Conservation (phyloP, 2,797 vertebrate species). For the Notolabrus celidotus region DNA sequence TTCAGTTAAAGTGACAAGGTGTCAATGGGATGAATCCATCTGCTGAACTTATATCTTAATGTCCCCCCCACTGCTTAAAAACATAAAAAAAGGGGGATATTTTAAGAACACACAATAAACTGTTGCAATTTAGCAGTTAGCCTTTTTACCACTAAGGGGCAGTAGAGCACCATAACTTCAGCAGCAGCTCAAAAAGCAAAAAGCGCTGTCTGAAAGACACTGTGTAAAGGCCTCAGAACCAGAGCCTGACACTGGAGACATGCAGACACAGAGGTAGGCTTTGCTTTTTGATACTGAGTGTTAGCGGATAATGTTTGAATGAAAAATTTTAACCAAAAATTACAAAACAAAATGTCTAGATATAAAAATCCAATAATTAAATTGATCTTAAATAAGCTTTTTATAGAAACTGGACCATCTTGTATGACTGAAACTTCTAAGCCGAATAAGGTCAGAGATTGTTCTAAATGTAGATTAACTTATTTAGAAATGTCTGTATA, state of each 20-base stretch:
- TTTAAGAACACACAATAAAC: not conserved
- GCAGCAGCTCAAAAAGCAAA: not conserved
- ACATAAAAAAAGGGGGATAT: not conserved
- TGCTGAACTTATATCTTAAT: not conserved
- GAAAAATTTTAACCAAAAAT: not conserved
- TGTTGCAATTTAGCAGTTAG: slow-evolving; percentile 7
- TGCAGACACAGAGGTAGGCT: not conserved
- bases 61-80: not conserved
- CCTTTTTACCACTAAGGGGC: slow-evolving; percentile 37
- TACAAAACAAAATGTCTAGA: too few relatives aligned
- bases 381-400: too few relatives aligned
- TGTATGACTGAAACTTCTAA: too few relatives aligned
- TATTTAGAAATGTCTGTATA: not conserved
- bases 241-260: slow-evolving; percentile 1
- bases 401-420: too few relatives aligned
- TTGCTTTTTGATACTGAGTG: not conserved
- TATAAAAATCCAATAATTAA: too few relatives aligned
- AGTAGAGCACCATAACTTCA: slow-evolving; percentile 23
- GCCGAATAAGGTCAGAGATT: too few relatives aligned
- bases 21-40: not conserved
- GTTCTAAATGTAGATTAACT: not conserved
- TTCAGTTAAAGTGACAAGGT: not conserved
- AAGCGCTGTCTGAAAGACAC: not conserved
- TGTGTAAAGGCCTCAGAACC: slow-evolving; percentile 21
- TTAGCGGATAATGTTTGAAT: not conserved